Percentiles rank a stretch among this genome's conserved stretches.
Evolutionary conservation across 1,140 invertebrate species (phyloP).

Genomic region (Kradibia gibbosae): DNA sequence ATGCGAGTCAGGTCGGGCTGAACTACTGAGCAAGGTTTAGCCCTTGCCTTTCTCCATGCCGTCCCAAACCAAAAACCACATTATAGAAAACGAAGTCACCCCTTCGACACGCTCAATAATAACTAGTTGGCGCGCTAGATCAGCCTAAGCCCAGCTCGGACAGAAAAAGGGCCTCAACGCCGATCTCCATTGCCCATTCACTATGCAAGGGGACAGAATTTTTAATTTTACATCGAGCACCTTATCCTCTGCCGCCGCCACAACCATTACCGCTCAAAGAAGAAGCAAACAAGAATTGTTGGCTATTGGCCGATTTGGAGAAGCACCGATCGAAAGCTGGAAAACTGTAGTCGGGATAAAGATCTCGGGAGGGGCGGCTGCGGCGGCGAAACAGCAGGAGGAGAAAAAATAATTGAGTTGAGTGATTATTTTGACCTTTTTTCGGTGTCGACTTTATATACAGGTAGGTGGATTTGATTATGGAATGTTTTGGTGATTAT

Average conservation of each 20-base stretch:
- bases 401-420: neutral
- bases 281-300: neutral
- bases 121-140: constrained; percentile 33
- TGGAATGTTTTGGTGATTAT: neutral
- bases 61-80: neutral
- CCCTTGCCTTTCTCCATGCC: neutral
- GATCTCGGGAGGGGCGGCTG: neutral
- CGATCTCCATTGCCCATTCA: neutral
- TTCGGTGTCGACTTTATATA: constrained; percentile 10
- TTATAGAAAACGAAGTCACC: no score
- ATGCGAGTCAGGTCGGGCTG: no score
- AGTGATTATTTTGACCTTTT: constrained; percentile 32
- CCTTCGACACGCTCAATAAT: constrained; percentile 33
- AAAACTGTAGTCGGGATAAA: constrained; percentile 8
- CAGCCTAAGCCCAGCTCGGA: neutral
- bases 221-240: constrained; percentile 14
- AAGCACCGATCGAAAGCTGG: constrained; percentile 23
- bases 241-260: neutral
- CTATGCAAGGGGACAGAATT: neutral
- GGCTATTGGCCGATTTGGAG: constrained; percentile 9
- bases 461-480: constrained; percentile 25
- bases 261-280: neutral
- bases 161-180: neutral
- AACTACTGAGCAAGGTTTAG: no score
- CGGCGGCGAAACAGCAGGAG: no score